These are phyloP conservation scores for Rhaphigaster nebulosa DNA, from an alignment of 2,888 invertebrate genomes.

Conservation along the genomic window DNA sequence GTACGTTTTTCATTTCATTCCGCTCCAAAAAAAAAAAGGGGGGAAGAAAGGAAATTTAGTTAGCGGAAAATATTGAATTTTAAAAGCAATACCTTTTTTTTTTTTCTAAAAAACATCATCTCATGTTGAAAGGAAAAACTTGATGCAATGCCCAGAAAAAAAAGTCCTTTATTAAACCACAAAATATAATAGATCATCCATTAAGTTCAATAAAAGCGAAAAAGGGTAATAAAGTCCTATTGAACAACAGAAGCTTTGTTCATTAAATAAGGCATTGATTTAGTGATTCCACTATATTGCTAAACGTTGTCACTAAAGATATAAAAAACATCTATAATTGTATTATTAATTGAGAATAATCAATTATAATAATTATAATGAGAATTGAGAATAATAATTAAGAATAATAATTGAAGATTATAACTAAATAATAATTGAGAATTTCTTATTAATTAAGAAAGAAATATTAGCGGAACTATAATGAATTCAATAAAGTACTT, in stretches of 20 bases:
- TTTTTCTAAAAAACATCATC: neutral
- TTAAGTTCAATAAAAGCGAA: neutral
- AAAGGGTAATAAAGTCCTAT: neutral
- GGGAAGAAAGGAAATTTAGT: neutral
- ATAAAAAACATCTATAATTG: no score
- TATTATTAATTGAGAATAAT: no score
- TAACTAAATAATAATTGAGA: no score
- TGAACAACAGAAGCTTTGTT: neutral
- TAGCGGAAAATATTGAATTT: slow-evolving; percentile 15
- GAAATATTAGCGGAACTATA: no score
- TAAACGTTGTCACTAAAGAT: no score
- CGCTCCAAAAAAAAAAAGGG: neutral
- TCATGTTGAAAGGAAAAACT: neutral
- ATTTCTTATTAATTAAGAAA: no score
- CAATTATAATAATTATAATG: no score
- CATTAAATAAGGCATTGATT: no score
- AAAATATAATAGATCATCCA: neutral
- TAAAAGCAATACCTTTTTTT: neutral
- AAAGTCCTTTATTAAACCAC: neutral
- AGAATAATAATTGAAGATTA: no score
- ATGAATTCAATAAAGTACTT: no score
- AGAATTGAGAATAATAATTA: no score
- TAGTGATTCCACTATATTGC: no score
- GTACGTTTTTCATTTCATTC: slow-evolving; percentile 11
- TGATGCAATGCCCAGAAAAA: neutral